Conservation (phyloP, 2,888 invertebrate genomes). For the Hoplodrina blanda region DNA sequence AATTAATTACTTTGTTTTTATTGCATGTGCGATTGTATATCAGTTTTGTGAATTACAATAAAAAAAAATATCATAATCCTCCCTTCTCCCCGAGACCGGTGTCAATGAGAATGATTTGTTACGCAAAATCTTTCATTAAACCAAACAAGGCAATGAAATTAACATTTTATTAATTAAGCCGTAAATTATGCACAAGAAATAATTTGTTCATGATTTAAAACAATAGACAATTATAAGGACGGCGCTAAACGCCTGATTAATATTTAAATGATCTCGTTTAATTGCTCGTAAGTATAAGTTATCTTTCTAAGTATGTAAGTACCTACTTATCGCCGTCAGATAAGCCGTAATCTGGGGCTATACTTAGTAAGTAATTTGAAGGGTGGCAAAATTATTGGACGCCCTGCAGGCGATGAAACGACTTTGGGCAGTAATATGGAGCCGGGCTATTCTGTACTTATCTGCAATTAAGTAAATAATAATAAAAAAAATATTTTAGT, state of each 20-base stretch:
- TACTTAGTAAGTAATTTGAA: not conserved
- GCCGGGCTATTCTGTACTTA: not conserved
- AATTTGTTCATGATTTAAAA: constrained; percentile 18
- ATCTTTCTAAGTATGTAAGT: not conserved
- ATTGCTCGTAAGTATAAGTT: not conserved
- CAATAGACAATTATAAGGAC: constrained; percentile 38
- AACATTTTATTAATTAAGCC: constrained; percentile 30
- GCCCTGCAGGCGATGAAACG: not conserved
- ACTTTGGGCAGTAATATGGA: not conserved
- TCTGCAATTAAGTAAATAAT: too few relatives aligned
- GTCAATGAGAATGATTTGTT: too few relatives aligned
- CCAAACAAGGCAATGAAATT: constrained; percentile 26
- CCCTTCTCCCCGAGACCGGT: too few relatives aligned
- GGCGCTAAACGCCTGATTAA: constrained; percentile 4
- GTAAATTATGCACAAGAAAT: constrained; percentile 31
- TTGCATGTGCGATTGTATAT: too few relatives aligned
- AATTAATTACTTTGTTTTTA: too few relatives aligned
- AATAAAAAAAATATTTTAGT: too few relatives aligned
- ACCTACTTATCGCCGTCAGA: not conserved
- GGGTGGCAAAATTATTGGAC: constrained; percentile 1
- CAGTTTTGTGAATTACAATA: too few relatives aligned
- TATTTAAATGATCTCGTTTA: constrained; percentile 24
- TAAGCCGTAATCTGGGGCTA: not conserved
- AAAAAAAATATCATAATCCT: too few relatives aligned
- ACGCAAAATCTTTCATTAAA: constrained; percentile 15